phyloP scores from a whole-genome alignment of 2,797 vertebrate genomes.

The Cyprinodon diabolis region DNA sequence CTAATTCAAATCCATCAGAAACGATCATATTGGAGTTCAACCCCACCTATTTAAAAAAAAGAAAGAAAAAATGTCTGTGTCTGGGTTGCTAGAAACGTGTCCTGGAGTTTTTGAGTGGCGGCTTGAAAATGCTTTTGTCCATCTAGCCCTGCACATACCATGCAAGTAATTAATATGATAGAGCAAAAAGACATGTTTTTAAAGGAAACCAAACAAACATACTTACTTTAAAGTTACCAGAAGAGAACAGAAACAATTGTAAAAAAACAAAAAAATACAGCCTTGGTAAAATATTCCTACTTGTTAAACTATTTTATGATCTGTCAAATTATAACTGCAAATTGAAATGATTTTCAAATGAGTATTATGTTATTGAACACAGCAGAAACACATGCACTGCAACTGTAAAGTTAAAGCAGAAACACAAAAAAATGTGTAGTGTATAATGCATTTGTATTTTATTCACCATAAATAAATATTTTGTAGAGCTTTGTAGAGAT shows the following conservation, averaged over 20 bases:
- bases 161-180: constrained; percentile 20
- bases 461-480: too few species aligned
- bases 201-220: background rate
- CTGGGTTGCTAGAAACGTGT: constrained; percentile 50
- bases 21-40: constrained; percentile 67
- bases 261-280: background rate
- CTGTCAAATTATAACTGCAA: background rate
- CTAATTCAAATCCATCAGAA: constrained; percentile 55
- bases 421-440: too few species aligned
- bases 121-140: too few species aligned
- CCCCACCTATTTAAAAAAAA: constrained; percentile 55
- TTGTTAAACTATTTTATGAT: background rate
- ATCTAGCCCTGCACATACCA: constrained; percentile 15
- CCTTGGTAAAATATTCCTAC: background rate
- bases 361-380: background rate
- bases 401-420: background rate
- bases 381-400: too few species aligned
- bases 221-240: background rate
- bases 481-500: too few species aligned
- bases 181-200: background rate
- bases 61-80: constrained; percentile 49
- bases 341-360: background rate
- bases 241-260: background rate
- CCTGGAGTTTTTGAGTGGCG: constrained; percentile 7
- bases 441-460: too few species aligned